phyloP scores from a whole-genome alignment of 1,140 invertebrate species.

The Meloidogyne floridensis region DNA sequence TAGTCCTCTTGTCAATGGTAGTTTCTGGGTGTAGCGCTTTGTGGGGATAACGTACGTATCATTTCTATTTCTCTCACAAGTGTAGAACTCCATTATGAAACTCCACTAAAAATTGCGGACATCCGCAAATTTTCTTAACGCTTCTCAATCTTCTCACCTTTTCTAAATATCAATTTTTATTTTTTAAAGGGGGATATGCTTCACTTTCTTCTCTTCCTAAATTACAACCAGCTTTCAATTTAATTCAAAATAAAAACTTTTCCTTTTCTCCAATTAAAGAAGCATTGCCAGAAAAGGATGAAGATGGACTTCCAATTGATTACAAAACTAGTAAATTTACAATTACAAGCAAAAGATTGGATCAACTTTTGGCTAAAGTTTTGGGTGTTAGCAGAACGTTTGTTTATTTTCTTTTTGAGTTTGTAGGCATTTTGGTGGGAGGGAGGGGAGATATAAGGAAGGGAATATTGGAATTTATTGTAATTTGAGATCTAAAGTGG shows the following conservation, averaged over 20 bases:
- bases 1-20: too few relatives aligned
- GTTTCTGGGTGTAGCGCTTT: too few relatives aligned
- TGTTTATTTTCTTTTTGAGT: background rate
- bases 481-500: too few relatives aligned
- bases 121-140: too few relatives aligned
- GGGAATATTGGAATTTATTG: too few relatives aligned
- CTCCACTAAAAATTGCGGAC: too few relatives aligned
- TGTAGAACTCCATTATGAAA: too few relatives aligned
- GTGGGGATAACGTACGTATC: too few relatives aligned
- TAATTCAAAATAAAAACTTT: background rate
- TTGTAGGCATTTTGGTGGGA: background rate
- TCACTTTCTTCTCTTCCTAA: background rate
- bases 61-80: too few relatives aligned
- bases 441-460: too few relatives aligned
- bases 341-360: background rate
- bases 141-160: too few relatives aligned
- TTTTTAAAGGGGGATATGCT: background rate
- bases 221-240: background rate
- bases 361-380: slow-evolving; percentile 3
- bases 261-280: background rate
- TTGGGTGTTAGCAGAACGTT: background rate
- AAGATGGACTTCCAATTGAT: slow-evolving; percentile 1
- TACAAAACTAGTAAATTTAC: background rate
- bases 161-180: background rate
- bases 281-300: background rate